Evolutionary conservation across 2,797 vertebrate genomes (phyloP).

Genomic region (Sebastolobus alascanus): DNA sequence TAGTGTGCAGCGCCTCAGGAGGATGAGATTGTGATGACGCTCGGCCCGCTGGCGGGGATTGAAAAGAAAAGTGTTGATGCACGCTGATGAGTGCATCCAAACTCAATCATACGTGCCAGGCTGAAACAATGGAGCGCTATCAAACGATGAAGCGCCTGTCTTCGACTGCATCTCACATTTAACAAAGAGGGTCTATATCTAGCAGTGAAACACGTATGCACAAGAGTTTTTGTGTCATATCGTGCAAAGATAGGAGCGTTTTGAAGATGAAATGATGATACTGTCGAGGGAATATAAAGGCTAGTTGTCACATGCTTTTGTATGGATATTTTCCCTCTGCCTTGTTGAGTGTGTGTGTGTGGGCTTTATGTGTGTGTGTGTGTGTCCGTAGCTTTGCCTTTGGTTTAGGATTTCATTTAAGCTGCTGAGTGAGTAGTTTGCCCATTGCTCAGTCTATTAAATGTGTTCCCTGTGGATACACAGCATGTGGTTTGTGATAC

Average conservation of each 20-base stretch:
- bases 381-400: conserved; percentile 20
- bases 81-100: conserved; percentile 40
- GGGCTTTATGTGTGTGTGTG: conserved; percentile 6
- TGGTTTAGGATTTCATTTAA: conserved; percentile 2
- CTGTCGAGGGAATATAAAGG: not conserved
- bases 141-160: conserved; percentile 16
- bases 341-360: conserved; percentile 1
- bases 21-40: conserved; percentile 79
- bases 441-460: conserved; percentile 24
- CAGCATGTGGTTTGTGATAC: conserved; percentile 10
- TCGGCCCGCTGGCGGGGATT: conserved; percentile 86
- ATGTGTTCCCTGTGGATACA: conserved; percentile 36
- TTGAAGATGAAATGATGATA: conserved; percentile 6
- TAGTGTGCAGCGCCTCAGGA: conserved; percentile 85
- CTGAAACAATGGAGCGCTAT: conserved; percentile 46
- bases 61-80: conserved; percentile 30
- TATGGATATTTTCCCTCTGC: not conserved
- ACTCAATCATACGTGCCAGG: conserved; percentile 47
- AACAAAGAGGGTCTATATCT: conserved; percentile 27
- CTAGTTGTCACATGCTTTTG: conserved; percentile 8
- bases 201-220: conserved; percentile 17
- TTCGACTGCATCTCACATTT: conserved; percentile 14
- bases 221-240: not conserved
- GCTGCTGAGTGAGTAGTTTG: conserved; percentile 5
- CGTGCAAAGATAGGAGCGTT: conserved; percentile 1